Base-by-base conservation (phyloP, 2,888 invertebrate genomes). In the Xestia rhomboidea region DNA sequence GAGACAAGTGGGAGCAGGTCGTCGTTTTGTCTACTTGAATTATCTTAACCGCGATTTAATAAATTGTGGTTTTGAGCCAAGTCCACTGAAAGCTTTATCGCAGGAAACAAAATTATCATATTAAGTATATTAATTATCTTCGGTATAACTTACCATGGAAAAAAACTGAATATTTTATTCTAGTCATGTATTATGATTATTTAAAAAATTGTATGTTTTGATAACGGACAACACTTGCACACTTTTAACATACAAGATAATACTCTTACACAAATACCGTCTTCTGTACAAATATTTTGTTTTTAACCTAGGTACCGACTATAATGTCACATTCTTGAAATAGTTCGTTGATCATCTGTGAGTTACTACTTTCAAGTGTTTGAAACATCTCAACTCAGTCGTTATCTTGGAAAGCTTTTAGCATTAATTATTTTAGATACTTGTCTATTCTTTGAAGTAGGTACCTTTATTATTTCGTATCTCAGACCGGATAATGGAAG, bases 401-500 rank as follows among this genome's bases (percentile, higher is more conserved):
- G n/a, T 54, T 57, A 51, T 51, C 30, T 72, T 60, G n/a, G 24
- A 81, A 68, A 79, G 46, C 66, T 66, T 46, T 73, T 34, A 69
- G 15, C 13, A 67, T 68, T 64, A 8, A 60, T 49, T 54, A 63
- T 64, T 71, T 57, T n/a, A 51, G 30, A 18, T 60, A n/a, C 7
- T 64, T 34, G 24, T 13, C 15, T 46, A 49, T 51, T 51, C 46
- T 70, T 6, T 2, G 27, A 63, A 64, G 41, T 18, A 15, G 13
- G n/a, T 66, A 41, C 51, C 51, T 60, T 67, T 49, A 57, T 73
- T 60, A 60, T 49, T 73, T 73, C 24, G 34, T n/a, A 68, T 63
- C 15, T 54, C 21, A n/a, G 24, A 34, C 60, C 15, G 34, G 13
- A 76, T 38, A 72, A 87, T 86, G 86, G 78, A 85, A 66, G 51